Evolutionary conservation across 2,113 vertebrate genomes (phyloP).

Genomic region (Piprites chloris): DNA sequence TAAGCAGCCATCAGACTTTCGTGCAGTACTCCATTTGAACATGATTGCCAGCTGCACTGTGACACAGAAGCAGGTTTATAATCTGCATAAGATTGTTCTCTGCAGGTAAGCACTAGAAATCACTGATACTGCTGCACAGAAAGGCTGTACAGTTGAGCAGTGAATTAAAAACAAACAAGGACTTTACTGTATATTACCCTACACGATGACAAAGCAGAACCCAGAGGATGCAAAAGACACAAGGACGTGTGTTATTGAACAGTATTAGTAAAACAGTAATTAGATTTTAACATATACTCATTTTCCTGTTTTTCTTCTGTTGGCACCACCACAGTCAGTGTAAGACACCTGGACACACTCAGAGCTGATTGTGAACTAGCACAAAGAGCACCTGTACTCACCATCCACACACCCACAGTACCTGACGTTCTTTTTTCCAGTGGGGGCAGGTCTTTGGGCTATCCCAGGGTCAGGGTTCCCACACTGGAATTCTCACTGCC

Average conservation of each 20-base stretch:
- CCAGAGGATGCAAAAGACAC: neutral
- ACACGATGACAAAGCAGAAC: accelerated
- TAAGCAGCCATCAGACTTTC: neutral
- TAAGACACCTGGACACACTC: neutral
- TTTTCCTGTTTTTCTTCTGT: neutral
- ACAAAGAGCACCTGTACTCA: too few species aligned
- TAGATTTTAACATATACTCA: neutral
- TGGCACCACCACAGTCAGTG: neutral
- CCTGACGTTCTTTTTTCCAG: accelerated
- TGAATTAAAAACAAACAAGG: neutral
- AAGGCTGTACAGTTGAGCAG: neutral
- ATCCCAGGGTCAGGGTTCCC: neutral
- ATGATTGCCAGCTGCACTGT: neutral
- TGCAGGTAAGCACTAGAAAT: neutral
- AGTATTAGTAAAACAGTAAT: neutral
- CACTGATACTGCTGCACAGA: neutral
- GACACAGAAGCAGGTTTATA: neutral
- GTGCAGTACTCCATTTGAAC: neutral
- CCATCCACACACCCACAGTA: accelerated
- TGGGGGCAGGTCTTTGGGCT: accelerated
- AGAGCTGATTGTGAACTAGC: neutral
- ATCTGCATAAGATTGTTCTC: neutral
- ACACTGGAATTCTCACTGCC: accelerated
- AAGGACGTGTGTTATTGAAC: neutral
- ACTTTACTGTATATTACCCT: neutral